Conservation (phyloP, 2,113 vertebrate species). For the Octodon degus region DNA sequence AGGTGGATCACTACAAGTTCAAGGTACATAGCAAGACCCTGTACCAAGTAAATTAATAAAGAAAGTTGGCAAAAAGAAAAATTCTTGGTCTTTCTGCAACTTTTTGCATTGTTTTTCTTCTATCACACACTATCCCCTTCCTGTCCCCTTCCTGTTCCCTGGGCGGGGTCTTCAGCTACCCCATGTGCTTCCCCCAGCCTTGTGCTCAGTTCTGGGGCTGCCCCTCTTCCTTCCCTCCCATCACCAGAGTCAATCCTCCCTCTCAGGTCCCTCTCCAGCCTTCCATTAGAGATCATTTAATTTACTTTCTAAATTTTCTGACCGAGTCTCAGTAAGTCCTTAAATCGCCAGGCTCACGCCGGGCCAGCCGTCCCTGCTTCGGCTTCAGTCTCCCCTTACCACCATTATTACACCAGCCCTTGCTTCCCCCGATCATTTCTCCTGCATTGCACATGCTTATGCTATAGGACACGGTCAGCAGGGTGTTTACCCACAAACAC, state of each 20-base stretch:
- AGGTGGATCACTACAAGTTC: too few relatives aligned
- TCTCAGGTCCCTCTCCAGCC: neutral
- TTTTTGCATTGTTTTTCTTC: neutral
- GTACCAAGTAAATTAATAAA: too few relatives aligned
- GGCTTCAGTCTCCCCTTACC: neutral
- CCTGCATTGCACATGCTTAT: neutral
- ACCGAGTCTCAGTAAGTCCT: neutral
- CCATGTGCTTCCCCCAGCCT: neutral
- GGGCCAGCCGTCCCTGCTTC: neutral
- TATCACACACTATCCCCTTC: neutral
- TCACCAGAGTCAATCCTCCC: neutral
- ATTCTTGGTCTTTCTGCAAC: neutral
- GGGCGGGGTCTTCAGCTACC: neutral
- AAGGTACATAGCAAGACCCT: too few relatives aligned
- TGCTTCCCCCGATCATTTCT: neutral
- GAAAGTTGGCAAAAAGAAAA: too few relatives aligned
- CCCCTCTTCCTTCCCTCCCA: neutral
- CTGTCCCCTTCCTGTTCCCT: neutral
- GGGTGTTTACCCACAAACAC: neutral
- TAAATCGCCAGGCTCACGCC: neutral
- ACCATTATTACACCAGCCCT: neutral
- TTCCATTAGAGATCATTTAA: neutral
- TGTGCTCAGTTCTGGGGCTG: neutral
- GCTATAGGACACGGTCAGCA: neutral
- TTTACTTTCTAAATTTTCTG: neutral